Base-by-base conservation (phyloP, 2,797 vertebrate genomes). In the Loriculus beryllinus region DNA sequence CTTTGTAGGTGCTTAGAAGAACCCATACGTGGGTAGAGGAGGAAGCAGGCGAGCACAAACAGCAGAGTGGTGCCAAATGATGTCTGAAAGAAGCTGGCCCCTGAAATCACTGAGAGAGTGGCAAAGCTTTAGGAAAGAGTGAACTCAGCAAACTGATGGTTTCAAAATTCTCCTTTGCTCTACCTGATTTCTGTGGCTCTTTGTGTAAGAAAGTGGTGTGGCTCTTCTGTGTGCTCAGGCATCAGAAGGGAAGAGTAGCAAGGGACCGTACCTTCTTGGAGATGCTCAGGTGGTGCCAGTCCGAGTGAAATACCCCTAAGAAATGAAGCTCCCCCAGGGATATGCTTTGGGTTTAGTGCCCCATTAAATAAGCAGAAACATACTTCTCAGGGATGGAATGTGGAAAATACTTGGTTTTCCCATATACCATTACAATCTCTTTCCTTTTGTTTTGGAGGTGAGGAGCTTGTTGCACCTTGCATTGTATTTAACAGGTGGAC, bases 401-500 rank as follows among this genome's bases (percentile, higher is more conserved):
- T 52, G 5, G 29, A 56, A 83, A 64, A 28, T 26, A 21, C 18
- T 78, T 88, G n/a, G 14, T 12, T 93, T 92, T 75, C 60, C 22
- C 20, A 28, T 28, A 47, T 23, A 37, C 23, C 10, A 7, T 85
- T 64, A 43, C 7, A 33, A 64, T 16, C 6, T 29, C 25, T 68
- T 79, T 48, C 21, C 45, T 76, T 83, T 49, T 47, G 26, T 79
- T 93, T 82, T 28, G 25, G 51, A 63, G 17, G 10, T 51, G 35
- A 26, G 52, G 18, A 83, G 37, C 8, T 28, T 19, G 10, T 33
- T 83, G 35, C 22, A 23, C 3, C 29, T 91, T 43, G 14, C 9
- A 1, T 10, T 0, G 1, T 5, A 2, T 68, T 62, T 85, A 67
- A 35, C 3, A 57, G 22, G 33, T 39, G 75, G 72, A 81, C 12